Evolutionary conservation across 2,888 invertebrate genomes (phyloP).

Genomic region (Tipula vernalis): DNA sequence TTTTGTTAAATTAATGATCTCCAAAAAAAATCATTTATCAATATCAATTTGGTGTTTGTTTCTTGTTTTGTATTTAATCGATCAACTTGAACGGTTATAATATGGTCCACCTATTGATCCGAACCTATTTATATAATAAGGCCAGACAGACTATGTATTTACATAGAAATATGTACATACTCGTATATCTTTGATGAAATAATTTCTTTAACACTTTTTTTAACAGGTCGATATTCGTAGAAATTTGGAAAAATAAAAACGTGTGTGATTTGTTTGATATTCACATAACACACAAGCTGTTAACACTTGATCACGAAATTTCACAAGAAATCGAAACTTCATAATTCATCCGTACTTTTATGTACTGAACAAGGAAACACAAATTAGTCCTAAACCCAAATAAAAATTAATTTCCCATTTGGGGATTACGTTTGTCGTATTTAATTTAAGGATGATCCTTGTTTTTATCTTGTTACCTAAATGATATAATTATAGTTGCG

Average conservation of each 20-base stretch:
- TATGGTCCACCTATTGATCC: background rate
- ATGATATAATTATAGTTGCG: conserved; percentile 5
- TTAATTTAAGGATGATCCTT: background rate
- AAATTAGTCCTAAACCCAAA: background rate
- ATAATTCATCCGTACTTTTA: background rate
- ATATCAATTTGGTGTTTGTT: background rate
- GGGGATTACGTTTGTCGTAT: background rate
- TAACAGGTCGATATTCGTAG: background rate
- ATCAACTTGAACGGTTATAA: background rate
- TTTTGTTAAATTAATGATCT: background rate
- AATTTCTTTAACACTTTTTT: background rate
- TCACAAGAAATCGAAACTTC: background rate
- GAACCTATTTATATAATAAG: background rate
- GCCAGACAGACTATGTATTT: background rate
- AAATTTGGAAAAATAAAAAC: background rate
- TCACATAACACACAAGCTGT: background rate
- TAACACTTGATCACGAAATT: background rate
- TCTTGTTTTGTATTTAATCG: background rate
- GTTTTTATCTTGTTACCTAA: background rate
- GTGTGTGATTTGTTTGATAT: too few species aligned
- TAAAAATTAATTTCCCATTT: conserved; percentile 1
- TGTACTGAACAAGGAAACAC: background rate
- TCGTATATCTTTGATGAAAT: too few species aligned
- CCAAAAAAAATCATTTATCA: background rate
- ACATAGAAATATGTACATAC: background rate